Evolutionary conservation across 2,888 invertebrate genomes (phyloP).

Genomic region (Pocota personata): DNA sequence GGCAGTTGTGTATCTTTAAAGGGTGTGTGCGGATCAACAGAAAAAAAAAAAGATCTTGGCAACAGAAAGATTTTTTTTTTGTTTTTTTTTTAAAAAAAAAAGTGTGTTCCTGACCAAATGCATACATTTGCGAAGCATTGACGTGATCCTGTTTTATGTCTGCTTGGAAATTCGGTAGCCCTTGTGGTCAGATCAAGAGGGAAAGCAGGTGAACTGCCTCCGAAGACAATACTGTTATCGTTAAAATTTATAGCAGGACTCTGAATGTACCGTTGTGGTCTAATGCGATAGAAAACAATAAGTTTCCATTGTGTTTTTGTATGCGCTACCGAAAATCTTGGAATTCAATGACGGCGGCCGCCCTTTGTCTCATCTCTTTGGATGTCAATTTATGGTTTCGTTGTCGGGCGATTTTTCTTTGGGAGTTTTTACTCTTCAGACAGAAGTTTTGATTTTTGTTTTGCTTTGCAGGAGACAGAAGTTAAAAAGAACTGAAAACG

Average conservation of each 20-base stretch:
- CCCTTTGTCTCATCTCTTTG: slow-evolving; percentile 36
- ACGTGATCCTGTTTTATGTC: slow-evolving; percentile 23
- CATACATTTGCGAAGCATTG: slow-evolving; percentile 37
- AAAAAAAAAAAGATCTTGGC: neutral
- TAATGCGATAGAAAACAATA: slow-evolving; percentile 72
- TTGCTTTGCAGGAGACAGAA: neutral
- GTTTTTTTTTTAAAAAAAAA: no score
- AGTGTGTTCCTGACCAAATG: slow-evolving; percentile 9
- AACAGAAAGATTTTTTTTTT: neutral
- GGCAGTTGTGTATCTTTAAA: neutral
- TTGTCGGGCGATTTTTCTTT: slow-evolving; percentile 23
- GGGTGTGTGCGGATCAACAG: neutral
- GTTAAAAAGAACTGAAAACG: neutral
- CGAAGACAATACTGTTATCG: slow-evolving; percentile 72
- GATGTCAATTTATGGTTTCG: slow-evolving; percentile 71
- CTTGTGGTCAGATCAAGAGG: slow-evolving; percentile 1
- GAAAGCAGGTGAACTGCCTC: slow-evolving; percentile 65
- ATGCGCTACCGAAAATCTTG: slow-evolving; percentile 62
- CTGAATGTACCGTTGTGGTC: slow-evolving; percentile 65
- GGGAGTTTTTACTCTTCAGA: slow-evolving; percentile 15
- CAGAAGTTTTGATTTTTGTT: slow-evolving; percentile 28
- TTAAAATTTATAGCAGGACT: slow-evolving; percentile 72
- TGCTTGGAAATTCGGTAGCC: slow-evolving; percentile 13
- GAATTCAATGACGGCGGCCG: slow-evolving; percentile 66
- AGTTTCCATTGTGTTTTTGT: slow-evolving; percentile 61